phyloP scores from a whole-genome alignment of 2,113 vertebrate genomes.

The Antigone vipio region DNA sequence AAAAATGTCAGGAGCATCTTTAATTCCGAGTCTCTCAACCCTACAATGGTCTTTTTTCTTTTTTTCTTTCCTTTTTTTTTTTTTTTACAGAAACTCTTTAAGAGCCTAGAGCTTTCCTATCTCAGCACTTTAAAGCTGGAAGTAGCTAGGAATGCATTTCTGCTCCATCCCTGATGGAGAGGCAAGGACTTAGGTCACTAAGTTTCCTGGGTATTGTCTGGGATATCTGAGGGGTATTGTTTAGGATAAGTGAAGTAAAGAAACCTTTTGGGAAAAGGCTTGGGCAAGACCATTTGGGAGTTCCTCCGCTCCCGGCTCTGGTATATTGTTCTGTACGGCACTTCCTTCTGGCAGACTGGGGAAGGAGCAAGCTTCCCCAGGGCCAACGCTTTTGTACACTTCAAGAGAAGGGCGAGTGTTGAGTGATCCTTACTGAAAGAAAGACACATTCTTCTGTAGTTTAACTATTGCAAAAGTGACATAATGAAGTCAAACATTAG shows the following conservation, averaged over 20 bases:
- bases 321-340: neutral
- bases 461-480: conserved; percentile 53
- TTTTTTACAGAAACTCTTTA: neutral
- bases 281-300: neutral
- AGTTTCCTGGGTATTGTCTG: neutral
- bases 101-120: neutral
- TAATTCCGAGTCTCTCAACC: conserved; percentile 43
- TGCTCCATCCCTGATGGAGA: neutral
- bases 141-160: neutral
- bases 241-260: neutral
- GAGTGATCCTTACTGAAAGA: conserved; percentile 58
- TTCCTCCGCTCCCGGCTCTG: neutral
- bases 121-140: conserved; percentile 8
- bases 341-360: neutral
- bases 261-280: neutral
- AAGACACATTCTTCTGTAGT: conserved; percentile 48
- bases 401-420: neutral
- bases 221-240: neutral
- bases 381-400: neutral
- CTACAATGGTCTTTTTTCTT: neutral
- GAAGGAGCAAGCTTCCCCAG: neutral
- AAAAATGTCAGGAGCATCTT: conserved; percentile 54
- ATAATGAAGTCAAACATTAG: conserved; percentile 67
- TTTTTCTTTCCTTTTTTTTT: neutral
- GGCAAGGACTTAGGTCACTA: neutral